Conservation (phyloP, 2,888 invertebrate species). For the Pilophorus perplexus region DNA sequence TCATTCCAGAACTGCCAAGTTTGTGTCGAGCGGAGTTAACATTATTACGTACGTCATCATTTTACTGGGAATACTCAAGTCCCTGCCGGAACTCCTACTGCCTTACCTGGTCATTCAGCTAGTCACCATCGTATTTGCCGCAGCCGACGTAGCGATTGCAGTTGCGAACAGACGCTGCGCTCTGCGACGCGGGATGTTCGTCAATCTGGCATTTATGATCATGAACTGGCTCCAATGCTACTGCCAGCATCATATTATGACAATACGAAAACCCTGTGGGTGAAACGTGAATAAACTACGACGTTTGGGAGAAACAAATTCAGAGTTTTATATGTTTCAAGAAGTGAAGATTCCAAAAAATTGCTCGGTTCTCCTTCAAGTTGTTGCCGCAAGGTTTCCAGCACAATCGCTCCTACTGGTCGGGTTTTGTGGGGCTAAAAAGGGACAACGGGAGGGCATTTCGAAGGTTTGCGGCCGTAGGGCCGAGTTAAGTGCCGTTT, state of each 20-base stretch:
- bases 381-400: too few relatives aligned
- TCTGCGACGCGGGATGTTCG: neutral
- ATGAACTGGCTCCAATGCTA: slow-evolving; percentile 6
- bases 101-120: slow-evolving; percentile 4
- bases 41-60: neutral
- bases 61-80: neutral
- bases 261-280: too few relatives aligned
- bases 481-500: too few relatives aligned
- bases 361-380: too few relatives aligned
- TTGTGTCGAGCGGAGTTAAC: neutral
- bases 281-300: too few relatives aligned
- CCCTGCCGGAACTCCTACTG: neutral
- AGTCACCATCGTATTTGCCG: neutral
- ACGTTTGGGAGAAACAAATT: too few relatives aligned
- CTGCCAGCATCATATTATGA: slow-evolving; percentile 12
- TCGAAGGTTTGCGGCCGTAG: too few relatives aligned
- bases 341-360: too few relatives aligned
- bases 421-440: too few relatives aligned
- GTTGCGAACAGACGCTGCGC: neutral
- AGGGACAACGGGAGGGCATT: too few relatives aligned
- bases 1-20: neutral
- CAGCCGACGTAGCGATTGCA: neutral
- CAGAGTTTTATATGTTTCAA: too few relatives aligned
- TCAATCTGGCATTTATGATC: neutral
- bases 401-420: too few relatives aligned